Base-by-base conservation (phyloP, 1,140 invertebrate genomes). In the Drosophila saltans region DNA sequence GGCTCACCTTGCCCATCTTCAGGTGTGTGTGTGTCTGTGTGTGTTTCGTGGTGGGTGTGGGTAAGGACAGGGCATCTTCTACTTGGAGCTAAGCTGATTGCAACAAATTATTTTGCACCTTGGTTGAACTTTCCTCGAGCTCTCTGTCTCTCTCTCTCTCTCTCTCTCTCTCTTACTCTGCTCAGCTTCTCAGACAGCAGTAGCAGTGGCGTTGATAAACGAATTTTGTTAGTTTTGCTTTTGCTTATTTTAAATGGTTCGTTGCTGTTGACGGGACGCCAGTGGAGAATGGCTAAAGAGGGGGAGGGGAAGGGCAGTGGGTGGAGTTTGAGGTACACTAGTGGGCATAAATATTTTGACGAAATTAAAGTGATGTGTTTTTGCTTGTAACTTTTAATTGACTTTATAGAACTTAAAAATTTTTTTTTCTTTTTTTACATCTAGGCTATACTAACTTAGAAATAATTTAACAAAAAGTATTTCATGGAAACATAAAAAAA, bases 41-140 rank as follows among this genome's bases (percentile, higher is more conserved):
- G 26, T 61, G 70, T 61, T 0, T 30, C 28, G 28, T 30, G 3
- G 33, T 36, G 3, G 3, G 33, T 36, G 33, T 36, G 33, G 33
- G 33, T 16, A 16, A 5, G 33, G 33, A 36, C 33, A 36, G 43
- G 24, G 43, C 57, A 75, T 67, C 43, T 74, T 66, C 71, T 68
- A 80, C 75, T 69, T 75, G 73, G 64, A 76, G 84, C 80, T 88
- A 88, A 88, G 85, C 84, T 88, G 84, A 88, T 88, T 88, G 84
- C 84, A 88, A 88, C 84, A 88, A 88, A 88, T 88, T 88, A 88
- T 88, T 88, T 88, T 88, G 84, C 84, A 88, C 84, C 84, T 88
- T 88, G 84, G 69, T 72, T 88, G 83, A 88, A 88, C 83, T 88
- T 89, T 88, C 76, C 76, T 86, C 83, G 70, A 81, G 80, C 76